Percentiles rank a stretch among this genome's conserved stretches.
Conservation (phyloP, 2,797 vertebrate species). For the Macrochelys suwanniensis region DNA sequence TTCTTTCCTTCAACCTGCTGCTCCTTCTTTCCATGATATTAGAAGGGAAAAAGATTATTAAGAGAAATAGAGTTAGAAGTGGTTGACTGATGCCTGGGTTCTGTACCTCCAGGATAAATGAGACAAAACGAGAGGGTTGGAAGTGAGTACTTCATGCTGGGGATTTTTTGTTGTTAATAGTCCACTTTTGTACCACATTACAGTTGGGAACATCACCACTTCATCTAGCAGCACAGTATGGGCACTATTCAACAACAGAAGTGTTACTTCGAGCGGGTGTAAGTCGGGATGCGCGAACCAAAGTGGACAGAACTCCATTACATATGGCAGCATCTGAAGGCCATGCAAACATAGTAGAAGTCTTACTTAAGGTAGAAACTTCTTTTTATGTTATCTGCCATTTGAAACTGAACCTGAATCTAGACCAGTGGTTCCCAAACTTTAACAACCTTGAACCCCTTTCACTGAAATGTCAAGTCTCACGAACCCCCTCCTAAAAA, state of each 20-base stretch:
- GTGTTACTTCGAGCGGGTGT: slow-evolving; percentile 90
- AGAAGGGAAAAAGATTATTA: neutral
- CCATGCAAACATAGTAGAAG: slow-evolving; percentile 89
- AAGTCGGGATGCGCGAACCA: slow-evolving; percentile 91
- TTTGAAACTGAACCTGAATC: slow-evolving; percentile 1
- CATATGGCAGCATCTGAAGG: slow-evolving; percentile 92
- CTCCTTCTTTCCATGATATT: neutral
- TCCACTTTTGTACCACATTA: accelerated
- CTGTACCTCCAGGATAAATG: neutral
- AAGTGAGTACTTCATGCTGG: neutral
- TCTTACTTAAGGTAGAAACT: slow-evolving; percentile 87
- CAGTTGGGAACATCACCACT: slow-evolving; percentile 91
- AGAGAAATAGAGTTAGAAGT: neutral
- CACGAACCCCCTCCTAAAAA: no score
- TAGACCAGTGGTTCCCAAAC: neutral
- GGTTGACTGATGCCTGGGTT: neutral
- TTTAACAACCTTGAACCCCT: no score
- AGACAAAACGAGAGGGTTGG: neutral
- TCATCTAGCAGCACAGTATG: slow-evolving; percentile 90
- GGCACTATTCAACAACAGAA: slow-evolving; percentile 91
- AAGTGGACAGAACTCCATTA: slow-evolving; percentile 90
- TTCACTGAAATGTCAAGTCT: no score
- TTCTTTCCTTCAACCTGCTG: neutral
- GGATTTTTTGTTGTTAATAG: neutral
- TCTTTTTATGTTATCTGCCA: neutral